Percentiles rank a stretch among this genome's conserved stretches.
Evolutionary conservation across 2,113 vertebrate species (phyloP).

Genomic region (Lates calcarifer): DNA sequence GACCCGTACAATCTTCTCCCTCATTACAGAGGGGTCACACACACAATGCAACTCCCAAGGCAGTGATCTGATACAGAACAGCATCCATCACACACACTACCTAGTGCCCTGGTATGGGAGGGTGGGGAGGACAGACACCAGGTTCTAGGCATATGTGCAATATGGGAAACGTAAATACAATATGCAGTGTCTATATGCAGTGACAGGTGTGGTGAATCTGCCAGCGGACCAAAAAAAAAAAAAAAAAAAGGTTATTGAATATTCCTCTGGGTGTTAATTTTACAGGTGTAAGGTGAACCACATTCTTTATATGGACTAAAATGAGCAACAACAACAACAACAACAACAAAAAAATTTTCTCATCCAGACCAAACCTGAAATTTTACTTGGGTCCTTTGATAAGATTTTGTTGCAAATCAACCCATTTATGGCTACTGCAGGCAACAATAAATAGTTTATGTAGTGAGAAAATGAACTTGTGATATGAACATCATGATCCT

Average conservation of each 20-base stretch:
- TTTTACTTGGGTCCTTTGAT: neutral
- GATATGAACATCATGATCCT: slow-evolving; percentile 18
- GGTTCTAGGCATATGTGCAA: slow-evolving; percentile 17
- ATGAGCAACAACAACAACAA: neutral
- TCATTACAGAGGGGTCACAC: slow-evolving; percentile 71
- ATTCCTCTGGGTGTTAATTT: slow-evolving; percentile 30
- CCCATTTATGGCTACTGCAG: slow-evolving; percentile 15
- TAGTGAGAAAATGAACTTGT: slow-evolving; percentile 14
- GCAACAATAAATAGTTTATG: slow-evolving; percentile 40
- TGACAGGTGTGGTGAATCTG: slow-evolving; percentile 26
- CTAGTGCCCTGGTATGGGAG: slow-evolving; percentile 9
- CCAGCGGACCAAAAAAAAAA: neutral
- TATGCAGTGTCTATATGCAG: slow-evolving; percentile 2
- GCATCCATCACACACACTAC: slow-evolving; percentile 60
- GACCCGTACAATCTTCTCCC: slow-evolving; percentile 41
- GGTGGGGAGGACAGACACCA: slow-evolving; percentile 18
- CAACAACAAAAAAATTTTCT: neutral
- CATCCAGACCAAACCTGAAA: neutral
- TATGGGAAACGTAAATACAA: slow-evolving; percentile 23
- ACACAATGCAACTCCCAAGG: slow-evolving; percentile 55
- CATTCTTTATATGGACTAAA: slow-evolving; percentile 8
- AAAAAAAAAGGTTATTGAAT: slow-evolving; percentile 31
- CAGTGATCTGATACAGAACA: slow-evolving; percentile 45
- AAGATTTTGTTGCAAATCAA: slow-evolving; percentile 21
- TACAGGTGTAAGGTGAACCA: slow-evolving; percentile 27